phyloP scores from a whole-genome alignment of 2,888 invertebrate species.

The Lasioglossum lativentre region DNA sequence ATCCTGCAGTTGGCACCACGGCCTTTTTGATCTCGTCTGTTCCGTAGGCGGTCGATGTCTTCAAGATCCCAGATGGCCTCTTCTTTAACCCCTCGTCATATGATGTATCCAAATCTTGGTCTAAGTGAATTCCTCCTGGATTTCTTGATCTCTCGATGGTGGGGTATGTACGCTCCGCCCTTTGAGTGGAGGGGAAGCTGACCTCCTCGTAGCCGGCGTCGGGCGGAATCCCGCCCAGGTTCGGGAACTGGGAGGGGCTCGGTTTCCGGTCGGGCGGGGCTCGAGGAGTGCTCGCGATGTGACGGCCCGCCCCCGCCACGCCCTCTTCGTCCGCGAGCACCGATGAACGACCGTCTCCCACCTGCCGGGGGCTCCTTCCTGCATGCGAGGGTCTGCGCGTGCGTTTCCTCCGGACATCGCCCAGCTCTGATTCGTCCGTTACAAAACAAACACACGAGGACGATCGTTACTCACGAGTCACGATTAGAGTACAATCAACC shows the following conservation, averaged over 20 bases:
- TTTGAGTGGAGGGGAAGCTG: constrained; percentile 64
- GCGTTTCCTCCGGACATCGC: constrained; percentile 83
- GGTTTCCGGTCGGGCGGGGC: constrained; percentile 51
- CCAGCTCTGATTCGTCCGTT: constrained; percentile 81
- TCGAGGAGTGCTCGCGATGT: constrained; percentile 26
- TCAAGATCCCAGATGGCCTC: constrained; percentile 78
- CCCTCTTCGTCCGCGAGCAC: constrained; percentile 51
- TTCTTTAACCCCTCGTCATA: constrained; percentile 60
- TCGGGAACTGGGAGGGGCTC: constrained; percentile 25
- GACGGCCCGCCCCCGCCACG: constrained; percentile 51
- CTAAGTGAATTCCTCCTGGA: neutral
- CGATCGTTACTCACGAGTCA: constrained; percentile 65
- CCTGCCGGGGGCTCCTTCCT: constrained; percentile 79
- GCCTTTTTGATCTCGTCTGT: constrained; percentile 49
- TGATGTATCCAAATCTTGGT: constrained; percentile 32
- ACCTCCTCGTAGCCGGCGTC: constrained; percentile 81
- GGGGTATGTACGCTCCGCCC: constrained; percentile 33
- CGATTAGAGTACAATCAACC: constrained; percentile 36
- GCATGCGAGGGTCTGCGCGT: constrained; percentile 83
- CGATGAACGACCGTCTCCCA: constrained; percentile 68
- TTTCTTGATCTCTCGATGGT: constrained; percentile 1
- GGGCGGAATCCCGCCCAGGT: constrained; percentile 75
- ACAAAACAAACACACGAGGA: constrained; percentile 71
- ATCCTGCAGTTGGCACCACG: constrained; percentile 65
- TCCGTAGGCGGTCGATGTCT: constrained; percentile 73